phyloP scores from a whole-genome alignment of 2,113 vertebrate species.

The Trichomycterus rosablanca region DNA sequence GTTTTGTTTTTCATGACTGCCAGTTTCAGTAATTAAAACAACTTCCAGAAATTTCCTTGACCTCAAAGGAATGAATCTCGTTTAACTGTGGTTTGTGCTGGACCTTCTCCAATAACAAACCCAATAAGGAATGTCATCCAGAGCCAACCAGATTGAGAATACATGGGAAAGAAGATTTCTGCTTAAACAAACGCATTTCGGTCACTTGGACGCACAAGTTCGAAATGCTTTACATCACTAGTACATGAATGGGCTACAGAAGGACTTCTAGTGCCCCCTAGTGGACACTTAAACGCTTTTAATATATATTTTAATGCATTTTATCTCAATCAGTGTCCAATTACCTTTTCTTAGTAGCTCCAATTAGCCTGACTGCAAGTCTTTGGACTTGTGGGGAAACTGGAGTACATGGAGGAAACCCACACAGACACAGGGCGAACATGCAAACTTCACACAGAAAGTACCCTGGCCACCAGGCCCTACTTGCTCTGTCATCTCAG shows the following conservation, averaged over 20 bases:
- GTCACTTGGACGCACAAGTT: slow-evolving; percentile 23
- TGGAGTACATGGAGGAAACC: too few relatives aligned
- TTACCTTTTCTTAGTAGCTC: too few relatives aligned
- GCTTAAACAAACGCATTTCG: slow-evolving; percentile 2
- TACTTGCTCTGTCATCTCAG: too few relatives aligned
- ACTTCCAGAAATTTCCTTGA: slow-evolving; percentile 7
- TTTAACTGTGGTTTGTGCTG: slow-evolving; percentile 11
- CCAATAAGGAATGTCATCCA: slow-evolving; percentile 7
- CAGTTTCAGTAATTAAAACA: slow-evolving; percentile 7
- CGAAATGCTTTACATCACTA: neutral
- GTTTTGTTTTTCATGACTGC: neutral
- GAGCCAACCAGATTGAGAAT: slow-evolving; percentile 5
- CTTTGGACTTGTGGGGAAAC: too few relatives aligned
- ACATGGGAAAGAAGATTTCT: slow-evolving; percentile 12
- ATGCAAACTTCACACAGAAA: too few relatives aligned
- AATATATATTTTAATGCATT: too few relatives aligned
- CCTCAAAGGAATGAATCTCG: slow-evolving; percentile 1
- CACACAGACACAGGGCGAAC: too few relatives aligned
- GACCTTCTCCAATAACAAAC: neutral
- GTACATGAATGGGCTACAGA: neutral
- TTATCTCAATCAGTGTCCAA: too few relatives aligned
- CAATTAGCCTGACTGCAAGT: too few relatives aligned
- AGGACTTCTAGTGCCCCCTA: slow-evolving; percentile 51
- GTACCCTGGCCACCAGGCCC: too few relatives aligned
- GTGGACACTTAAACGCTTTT: slow-evolving; percentile 38